Evolutionary conservation across 2,797 vertebrate species (phyloP).

Genomic region (Phoeniculus purpureus): DNA sequence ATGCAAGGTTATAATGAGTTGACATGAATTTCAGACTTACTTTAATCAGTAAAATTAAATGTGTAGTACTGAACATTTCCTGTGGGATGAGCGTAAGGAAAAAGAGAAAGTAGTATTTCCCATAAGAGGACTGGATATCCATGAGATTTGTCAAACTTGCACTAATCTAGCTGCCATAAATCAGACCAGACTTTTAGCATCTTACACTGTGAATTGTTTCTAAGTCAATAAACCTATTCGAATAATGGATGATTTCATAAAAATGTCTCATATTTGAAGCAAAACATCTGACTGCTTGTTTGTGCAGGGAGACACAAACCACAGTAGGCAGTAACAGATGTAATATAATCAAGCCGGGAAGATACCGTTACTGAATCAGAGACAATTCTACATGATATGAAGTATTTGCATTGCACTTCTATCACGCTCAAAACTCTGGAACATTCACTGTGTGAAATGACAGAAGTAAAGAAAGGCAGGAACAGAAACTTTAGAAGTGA

Average conservation of each 20-base stretch:
- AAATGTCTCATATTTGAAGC: neutral
- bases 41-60: neutral
- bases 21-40: neutral
- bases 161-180: slow-evolving; percentile 19
- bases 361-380: neutral
- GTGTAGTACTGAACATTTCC: neutral
- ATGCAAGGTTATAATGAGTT: neutral
- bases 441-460: neutral
- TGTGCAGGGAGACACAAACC: neutral
- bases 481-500: neutral
- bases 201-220: neutral
- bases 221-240: neutral
- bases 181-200: neutral
- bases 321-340: neutral
- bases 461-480: neutral
- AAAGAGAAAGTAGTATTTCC: neutral
- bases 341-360: neutral
- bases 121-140: neutral
- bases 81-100: neutral
- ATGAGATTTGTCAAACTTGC: slow-evolving; percentile 22
- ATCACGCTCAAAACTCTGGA: neutral
- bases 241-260: neutral
- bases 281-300: neutral
- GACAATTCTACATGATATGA: neutral
- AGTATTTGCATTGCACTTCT: neutral